Conservation (phyloP, 1,140 invertebrate genomes). For the Magallana ariakensis region DNA sequence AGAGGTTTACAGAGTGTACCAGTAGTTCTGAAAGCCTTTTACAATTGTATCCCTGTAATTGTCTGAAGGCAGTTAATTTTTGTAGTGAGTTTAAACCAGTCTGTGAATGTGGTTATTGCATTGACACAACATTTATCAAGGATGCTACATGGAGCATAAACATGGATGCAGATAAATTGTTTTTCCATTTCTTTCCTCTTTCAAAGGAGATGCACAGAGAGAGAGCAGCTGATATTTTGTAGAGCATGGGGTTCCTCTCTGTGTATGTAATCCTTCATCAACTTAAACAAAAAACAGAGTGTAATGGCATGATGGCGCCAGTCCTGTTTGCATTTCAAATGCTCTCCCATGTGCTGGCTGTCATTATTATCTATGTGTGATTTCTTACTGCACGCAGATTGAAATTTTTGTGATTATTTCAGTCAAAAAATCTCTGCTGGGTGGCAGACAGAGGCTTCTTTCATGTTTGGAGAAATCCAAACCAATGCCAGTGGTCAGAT, state of each 20-base stretch:
- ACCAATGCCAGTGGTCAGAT: neutral
- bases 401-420: slow-evolving; percentile 21
- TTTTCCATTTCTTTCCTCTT: slow-evolving; percentile 28
- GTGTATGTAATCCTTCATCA: slow-evolving; percentile 35
- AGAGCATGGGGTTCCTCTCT: neutral
- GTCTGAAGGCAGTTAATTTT: too few relatives aligned
- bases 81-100: neutral
- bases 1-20: too few relatives aligned
- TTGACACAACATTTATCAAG: slow-evolving; percentile 34
- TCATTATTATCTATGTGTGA: slow-evolving; percentile 34
- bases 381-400: slow-evolving; percentile 8
- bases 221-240: slow-evolving; percentile 15
- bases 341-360: slow-evolving; percentile 24
- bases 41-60: neutral
- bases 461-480: neutral
- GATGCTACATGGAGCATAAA: slow-evolving; percentile 33
- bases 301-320: slow-evolving; percentile 25
- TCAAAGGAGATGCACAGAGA: neutral
- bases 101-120: slow-evolving; percentile 8
- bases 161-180: neutral
- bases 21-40: neutral
- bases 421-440: slow-evolving; percentile 24
- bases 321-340: slow-evolving; percentile 33
- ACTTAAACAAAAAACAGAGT: slow-evolving; percentile 32
- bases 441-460: slow-evolving; percentile 3